Base-by-base conservation (phyloP, 2,797 vertebrate genomes). In the Thalassophryne amazonica region DNA sequence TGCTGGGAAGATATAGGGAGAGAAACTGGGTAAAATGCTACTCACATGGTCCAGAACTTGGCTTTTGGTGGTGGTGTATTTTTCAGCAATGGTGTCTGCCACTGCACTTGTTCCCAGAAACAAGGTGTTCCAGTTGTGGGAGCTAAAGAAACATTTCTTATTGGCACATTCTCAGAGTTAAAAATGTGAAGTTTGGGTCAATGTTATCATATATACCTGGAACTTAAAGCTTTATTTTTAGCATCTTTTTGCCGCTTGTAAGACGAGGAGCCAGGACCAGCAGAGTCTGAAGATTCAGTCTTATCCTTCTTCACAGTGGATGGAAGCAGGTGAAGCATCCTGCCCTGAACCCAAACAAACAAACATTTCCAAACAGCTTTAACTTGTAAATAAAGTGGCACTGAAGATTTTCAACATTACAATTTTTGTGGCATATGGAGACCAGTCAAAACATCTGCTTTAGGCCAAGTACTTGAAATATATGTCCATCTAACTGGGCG, bases 1-100 rank as follows among this genome's bases (percentile, higher is more conserved):
- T 10, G 10, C 3, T 31, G 31, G 17, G 7, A 16, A 16, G 0
- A 2, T 20, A 6, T 17, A 16, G 36, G 11, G 11, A 16, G 5
- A 57, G 11, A 15, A 52, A 41, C 2, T 20, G 32, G 7, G 30
- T 10, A 9, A 11, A 29, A 21, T 6, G 0, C 60, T 36, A 92
- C 97, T 94, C 80, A 99, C 97, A 0, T 96, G 92, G 81, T 96
- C 94, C 16, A 99, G 78, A 14, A 99, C 97, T 93, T 94, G 88
- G 81, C 94, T 97, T 87, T 99, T 99, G 32, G 92, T 91, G 23
- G 95, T 91, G 0, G 88, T 94, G 89, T 98, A 99, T 81, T 95
- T 98, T 59, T 94, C 90, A 24, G 97, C 96, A 1, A 99, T 94
- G 41, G 91, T 91, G 6, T 98, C 96, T 0, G 95, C 97, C 60